Percentiles rank a stretch among this genome's conserved stretches.
phyloP scores from a whole-genome alignment of 2,113 vertebrate genomes.

The Polypterus senegalus region DNA sequence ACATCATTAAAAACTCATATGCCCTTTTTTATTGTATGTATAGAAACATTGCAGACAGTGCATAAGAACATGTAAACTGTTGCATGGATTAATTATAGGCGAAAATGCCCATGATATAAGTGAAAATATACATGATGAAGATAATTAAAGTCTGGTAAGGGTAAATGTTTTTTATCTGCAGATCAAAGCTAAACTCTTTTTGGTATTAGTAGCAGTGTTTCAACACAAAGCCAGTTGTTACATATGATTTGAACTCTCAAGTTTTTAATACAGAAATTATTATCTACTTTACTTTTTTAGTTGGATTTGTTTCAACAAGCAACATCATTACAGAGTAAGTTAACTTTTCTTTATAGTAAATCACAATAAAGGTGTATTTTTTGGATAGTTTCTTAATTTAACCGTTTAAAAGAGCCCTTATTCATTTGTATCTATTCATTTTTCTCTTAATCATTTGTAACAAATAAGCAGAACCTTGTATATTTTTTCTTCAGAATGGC shows the following conservation, averaged over 20 bases:
- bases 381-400: background rate
- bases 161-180: background rate
- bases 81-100: no score
- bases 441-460: background rate
- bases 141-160: background rate
- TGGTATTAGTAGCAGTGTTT: no score
- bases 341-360: conserved; percentile 5
- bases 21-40: no score
- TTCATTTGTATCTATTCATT: background rate
- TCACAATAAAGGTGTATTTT: background rate
- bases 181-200: background rate
- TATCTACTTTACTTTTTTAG: conserved; percentile 40
- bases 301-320: conserved; percentile 69
- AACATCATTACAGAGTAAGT: conserved; percentile 68
- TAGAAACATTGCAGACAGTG: no score
- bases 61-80: no score
- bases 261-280: background rate
- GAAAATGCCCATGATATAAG: background rate
- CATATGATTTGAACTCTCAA: background rate
- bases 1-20: no score
- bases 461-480: background rate
- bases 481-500: background rate
- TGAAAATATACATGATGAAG: background rate
- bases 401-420: background rate
- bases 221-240: background rate